These are phyloP conservation scores for Temnothorax ravouxi DNA, from an alignment of 2,888 invertebrate species.

Conservation along the genomic window DNA sequence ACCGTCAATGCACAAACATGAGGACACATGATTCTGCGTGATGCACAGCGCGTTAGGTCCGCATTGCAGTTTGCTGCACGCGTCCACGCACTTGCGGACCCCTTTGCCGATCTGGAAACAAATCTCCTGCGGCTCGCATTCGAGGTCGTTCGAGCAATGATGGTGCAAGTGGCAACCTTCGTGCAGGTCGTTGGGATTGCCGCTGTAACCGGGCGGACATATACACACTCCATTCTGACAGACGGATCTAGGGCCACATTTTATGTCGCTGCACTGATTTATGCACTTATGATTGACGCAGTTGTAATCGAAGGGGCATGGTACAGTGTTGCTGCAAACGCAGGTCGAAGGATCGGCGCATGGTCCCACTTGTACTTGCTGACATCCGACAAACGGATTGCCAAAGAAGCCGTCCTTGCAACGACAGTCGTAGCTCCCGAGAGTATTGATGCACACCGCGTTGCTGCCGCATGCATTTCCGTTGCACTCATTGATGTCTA, in stretches of 20 bases:
- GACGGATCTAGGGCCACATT: slow-evolving; percentile 93
- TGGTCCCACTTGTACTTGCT: slow-evolving; percentile 90
- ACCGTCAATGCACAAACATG: slow-evolving; percentile 94
- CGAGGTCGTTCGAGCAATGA: slow-evolving; percentile 93
- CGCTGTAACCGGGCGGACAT: slow-evolving; percentile 92
- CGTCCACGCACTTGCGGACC: slow-evolving; percentile 93
- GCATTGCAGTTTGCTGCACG: slow-evolving; percentile 95
- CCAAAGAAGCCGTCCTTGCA: slow-evolving; percentile 95
- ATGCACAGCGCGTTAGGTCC: slow-evolving; percentile 96
- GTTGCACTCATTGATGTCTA: slow-evolving; percentile 93
- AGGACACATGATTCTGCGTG: slow-evolving; percentile 93
- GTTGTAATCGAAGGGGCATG: slow-evolving; percentile 92
- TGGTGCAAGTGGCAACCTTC: slow-evolving; percentile 92
- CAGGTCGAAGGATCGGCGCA: slow-evolving; percentile 91
- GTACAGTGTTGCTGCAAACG: slow-evolving; percentile 90
- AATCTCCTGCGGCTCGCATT: slow-evolving; percentile 94
- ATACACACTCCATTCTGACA: slow-evolving; percentile 93
- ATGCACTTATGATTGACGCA: slow-evolving; percentile 92
- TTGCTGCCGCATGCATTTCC: slow-evolving; percentile 93
- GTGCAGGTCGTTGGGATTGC: slow-evolving; percentile 91
- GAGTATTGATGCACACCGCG: slow-evolving; percentile 96
- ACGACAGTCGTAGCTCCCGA: slow-evolving; percentile 95
- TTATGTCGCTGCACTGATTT: slow-evolving; percentile 91
- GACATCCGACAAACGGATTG: slow-evolving; percentile 95
- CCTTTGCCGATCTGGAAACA: slow-evolving; percentile 95